These are phyloP conservation scores for Dryadula phaetusa DNA, from an alignment of 2,888 invertebrate genomes.

Conservation along the genomic window DNA sequence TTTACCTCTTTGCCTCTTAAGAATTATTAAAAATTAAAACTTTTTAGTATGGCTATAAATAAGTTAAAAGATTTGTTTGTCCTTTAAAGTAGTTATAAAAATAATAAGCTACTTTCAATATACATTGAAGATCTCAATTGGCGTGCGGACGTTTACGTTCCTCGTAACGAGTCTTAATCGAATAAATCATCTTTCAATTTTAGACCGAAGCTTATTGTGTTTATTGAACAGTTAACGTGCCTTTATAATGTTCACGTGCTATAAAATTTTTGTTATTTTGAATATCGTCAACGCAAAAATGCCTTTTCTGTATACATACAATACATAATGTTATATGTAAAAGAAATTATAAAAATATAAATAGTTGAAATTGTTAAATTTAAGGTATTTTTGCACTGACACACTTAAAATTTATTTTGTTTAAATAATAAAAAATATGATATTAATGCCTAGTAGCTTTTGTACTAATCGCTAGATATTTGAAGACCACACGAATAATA, in stretches of 20 bases:
- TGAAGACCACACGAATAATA: not conserved
- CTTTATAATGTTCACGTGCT: not conserved
- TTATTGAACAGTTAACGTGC: not conserved
- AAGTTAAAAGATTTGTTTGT: not conserved
- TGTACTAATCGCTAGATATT: constrained; percentile 11
- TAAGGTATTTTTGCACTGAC: not conserved
- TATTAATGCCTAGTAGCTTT: constrained; percentile 18
- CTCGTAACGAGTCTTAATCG: constrained; percentile 43
- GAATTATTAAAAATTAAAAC: too few species aligned
- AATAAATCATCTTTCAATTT: constrained; percentile 43
- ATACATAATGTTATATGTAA: not conserved
- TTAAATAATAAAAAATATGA: not conserved
- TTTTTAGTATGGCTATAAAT: not conserved
- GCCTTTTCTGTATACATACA: not conserved
- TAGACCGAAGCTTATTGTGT: constrained; percentile 14
- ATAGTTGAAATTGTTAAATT: not conserved
- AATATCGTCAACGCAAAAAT: not conserved
- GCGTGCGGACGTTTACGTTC: constrained; percentile 31
- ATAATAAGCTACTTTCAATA: constrained; percentile 8
- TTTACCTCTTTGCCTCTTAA: too few species aligned
- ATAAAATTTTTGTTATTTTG: not conserved
- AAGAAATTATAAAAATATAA: not conserved
- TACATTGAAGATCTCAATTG: constrained; percentile 24
- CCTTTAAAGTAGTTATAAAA: not conserved
- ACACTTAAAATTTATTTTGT: not conserved